Base-by-base conservation (phyloP, 2,797 vertebrate species). In the Neosilurus mollespiculum region DNA sequence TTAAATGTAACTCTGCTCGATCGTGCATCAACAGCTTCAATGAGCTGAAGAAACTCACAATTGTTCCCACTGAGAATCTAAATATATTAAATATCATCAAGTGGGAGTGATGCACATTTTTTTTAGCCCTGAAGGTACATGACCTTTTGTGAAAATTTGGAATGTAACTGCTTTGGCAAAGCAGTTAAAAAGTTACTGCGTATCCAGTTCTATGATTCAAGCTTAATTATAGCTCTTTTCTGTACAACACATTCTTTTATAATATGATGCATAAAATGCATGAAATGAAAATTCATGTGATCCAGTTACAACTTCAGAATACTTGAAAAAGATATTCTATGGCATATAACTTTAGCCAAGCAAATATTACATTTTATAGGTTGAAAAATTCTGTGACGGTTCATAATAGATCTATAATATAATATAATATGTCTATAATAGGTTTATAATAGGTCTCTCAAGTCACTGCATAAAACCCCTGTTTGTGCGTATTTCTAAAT, bases 31-130 rank as follows among this genome's bases (percentile, higher is more conserved):
- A 14, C 77, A 65, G 69, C 61, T 66, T 58, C 9, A 80, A 14
- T 64, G 14, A n/a, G 58, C 59, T 58, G 11, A 54, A 54, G 43
- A 79, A 49, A n/a, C 54, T 76, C 26, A 43, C 56, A 76, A 49
- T 10, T 56, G 51, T 73, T 72, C 34, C 78, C 22, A 71, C 9
- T 4, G 66, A 61, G 20, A 79, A 20, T 64, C 26, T 37, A 72
- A 37, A 83, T 79, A 64, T 71, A 79, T 77, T 37, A 26, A 77
- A 67, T 75, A 62, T 59, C 54, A 76, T 76, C 43, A 78, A 65
- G 76, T 65, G 59, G 61, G 61, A 64, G 76, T 26, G 59, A 78
- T 64, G 76, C 61, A 59, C 30, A 58, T 78, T 64, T 78, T 4
- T 61, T 62, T n/a, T 64, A 30, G 37, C 37, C 43, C 61, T 78